Percentiles rank a stretch among this genome's conserved stretches.
These are phyloP conservation scores for Myathropa florea DNA, from an alignment of 2,888 invertebrate species.

Conservation along the genomic window DNA sequence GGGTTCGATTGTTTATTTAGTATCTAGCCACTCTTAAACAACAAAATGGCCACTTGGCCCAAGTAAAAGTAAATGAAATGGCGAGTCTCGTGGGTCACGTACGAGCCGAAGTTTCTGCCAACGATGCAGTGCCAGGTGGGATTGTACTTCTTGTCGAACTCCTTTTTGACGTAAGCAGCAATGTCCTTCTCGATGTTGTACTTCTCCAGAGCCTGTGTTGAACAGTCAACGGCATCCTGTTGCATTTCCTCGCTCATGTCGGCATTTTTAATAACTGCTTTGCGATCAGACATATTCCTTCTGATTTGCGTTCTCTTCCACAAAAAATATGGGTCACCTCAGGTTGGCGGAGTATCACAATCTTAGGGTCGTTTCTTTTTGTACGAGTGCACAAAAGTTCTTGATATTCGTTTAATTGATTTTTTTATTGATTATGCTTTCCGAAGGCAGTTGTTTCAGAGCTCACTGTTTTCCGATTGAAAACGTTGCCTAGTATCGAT, in stretches of 20 bases:
- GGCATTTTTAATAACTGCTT: conserved; percentile 99
- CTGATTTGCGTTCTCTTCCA: no score
- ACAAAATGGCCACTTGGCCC: conserved; percentile 98
- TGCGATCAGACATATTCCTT: conserved; percentile 87
- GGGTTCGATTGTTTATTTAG: conserved; percentile 75
- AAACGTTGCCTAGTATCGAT: no score
- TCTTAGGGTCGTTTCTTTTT: no score
- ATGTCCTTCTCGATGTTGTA: conserved; percentile 95
- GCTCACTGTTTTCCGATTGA: no score
- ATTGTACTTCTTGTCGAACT: conserved; percentile 99
- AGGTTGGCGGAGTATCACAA: no score
- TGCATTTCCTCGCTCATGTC: conserved; percentile 99
- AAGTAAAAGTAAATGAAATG: conserved; percentile 99
- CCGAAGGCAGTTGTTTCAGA: no score
- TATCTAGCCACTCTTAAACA: conserved; percentile 99
- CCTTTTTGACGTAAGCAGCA: conserved; percentile 99
- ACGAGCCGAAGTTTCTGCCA: conserved; percentile 98
- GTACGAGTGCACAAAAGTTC: no score
- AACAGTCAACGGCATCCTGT: conserved; percentile 99
- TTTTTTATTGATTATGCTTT: no score
- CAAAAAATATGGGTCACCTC: no score
- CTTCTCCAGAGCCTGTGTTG: conserved; percentile 98
- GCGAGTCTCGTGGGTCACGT: conserved; percentile 99
- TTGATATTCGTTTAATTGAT: no score
- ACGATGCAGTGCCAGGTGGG: conserved; percentile 99